Conservation (phyloP, 35 echinoderm and acorn worm species). For the Eucidaris tribuloides region DNA sequence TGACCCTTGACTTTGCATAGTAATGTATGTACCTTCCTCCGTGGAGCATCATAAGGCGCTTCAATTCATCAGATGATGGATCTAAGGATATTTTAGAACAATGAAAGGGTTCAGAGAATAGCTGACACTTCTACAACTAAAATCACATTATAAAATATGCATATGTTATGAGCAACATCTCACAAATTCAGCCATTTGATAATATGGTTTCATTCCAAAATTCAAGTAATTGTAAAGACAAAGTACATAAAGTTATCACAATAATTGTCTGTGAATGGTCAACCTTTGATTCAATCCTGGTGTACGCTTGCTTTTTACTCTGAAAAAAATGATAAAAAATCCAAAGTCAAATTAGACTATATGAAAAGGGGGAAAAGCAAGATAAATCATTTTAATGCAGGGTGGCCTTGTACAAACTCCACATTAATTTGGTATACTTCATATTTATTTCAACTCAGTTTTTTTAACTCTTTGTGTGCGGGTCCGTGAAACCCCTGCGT, state of each 20-base stretch:
- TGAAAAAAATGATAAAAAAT: no score
- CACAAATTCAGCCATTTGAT: not conserved
- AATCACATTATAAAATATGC: not conserved
- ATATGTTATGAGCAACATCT: no score
- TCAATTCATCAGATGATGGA: slow-evolving; percentile 86
- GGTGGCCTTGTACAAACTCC: no score
- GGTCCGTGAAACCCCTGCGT: no score
- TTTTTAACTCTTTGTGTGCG: no score
- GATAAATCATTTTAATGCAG: no score
- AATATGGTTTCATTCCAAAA: not conserved
- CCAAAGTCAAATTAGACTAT: no score
- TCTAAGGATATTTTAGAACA: slow-evolving; percentile 32
- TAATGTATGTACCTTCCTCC: slow-evolving; percentile 79
- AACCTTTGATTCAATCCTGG: no score
- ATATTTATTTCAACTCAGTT: no score
- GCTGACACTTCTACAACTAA: not conserved
- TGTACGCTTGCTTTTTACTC: no score
- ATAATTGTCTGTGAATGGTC: not conserved
- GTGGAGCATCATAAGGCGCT: slow-evolving; percentile 89
- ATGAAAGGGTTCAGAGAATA: not conserved
- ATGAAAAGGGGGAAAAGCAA: no score
- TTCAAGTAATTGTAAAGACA: not conserved
- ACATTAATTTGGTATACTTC: no score
- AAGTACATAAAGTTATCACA: not conserved
- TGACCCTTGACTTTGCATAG: slow-evolving; percentile 79